Evolutionary conservation across 2,797 vertebrate genomes (phyloP), one percentile per base, ranked within the genome.

Genomic region (Amblyraja radiata): DNA sequence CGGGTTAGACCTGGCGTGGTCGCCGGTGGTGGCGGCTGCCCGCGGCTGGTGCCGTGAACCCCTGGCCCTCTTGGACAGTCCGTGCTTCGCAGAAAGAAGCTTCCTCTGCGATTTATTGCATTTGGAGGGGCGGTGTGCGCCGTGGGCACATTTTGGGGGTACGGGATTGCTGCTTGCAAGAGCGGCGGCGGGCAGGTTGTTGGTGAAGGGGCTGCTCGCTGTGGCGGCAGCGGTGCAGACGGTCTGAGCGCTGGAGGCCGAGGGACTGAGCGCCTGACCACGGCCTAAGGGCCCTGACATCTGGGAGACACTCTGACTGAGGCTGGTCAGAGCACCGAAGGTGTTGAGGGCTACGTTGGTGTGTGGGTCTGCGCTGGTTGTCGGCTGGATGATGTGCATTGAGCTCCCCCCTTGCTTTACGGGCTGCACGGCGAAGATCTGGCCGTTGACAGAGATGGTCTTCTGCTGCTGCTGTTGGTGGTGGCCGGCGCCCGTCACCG

Each of bases 261-360:
- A 95, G 13, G 96, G 94, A 93, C 95, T 96, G 93, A 96, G 94
- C 93, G 97, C 95, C 78, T 97, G 71, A 94, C 95, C 94, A 93
- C 96, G 93, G 81, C 97, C 81, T 96, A 94, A 94, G 94, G 98
- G 98, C 83, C 96, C 97, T 86, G 98, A 97, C 94, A 98, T 98
- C 94, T 99, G 98, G 0, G 98, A 98, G 95, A 99, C 99, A 96
- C 98, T 99, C 96, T 99, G 98, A 96, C 98, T 99, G 94, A 99
- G 98, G 96, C 96, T 98, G 94, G 98, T 98, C 94, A 99, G 97
- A 94, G 99, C 98, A 90, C 98, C 98, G 94, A 99, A 97, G 36
- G 98, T 98, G 93, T 99, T 98, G 93, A 99, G 97, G 93, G 99
- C 98, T 94, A 99, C 97, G 1, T 99, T 99, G 94, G 98, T 98